Percentiles rank a stretch among this genome's conserved stretches.
These are phyloP conservation scores for Melanotaenia trifasciata DNA, from an alignment of 2,797 vertebrate genomes.

Conservation along the genomic window DNA sequence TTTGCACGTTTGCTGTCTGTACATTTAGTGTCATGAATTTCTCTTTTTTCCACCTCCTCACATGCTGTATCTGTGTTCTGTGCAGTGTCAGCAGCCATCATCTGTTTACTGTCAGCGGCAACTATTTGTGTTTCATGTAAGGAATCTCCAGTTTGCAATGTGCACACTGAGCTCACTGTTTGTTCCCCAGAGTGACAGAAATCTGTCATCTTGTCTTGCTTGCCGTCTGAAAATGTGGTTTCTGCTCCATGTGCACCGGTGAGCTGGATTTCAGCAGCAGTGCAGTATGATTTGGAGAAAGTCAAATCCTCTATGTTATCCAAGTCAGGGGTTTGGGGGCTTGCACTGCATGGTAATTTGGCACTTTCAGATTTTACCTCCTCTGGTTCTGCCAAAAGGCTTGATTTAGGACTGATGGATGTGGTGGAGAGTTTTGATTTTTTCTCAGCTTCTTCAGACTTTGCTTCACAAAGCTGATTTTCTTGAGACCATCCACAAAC, in stretches of 20 bases:
- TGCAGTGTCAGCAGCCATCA: conserved; percentile 10
- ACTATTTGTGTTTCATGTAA: conserved; percentile 2
- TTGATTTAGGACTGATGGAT: conserved; percentile 1
- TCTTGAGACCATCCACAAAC: neutral
- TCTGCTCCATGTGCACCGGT: conserved; percentile 4
- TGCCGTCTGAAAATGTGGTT: conserved; percentile 23
- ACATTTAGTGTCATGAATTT: neutral
- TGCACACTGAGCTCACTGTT: conserved; percentile 10
- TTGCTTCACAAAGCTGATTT: neutral
- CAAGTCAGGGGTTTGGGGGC: neutral
- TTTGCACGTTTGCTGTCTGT: neutral
- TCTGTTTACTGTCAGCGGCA: conserved; percentile 21
- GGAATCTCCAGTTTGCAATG: conserved; percentile 6
- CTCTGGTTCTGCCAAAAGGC: neutral
- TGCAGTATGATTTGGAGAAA: conserved; percentile 7
- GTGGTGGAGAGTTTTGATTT: neutral
- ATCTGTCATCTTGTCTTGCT: conserved; percentile 28
- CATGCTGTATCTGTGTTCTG: conserved; percentile 6
- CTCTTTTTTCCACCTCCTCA: conserved; percentile 6
- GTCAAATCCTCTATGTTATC: neutral
- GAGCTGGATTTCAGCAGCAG: conserved; percentile 18
- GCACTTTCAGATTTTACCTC: neutral
- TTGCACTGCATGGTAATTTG: conserved; percentile 6
- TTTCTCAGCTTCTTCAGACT: neutral
- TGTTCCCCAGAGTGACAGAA: conserved; percentile 22